Base-by-base conservation (phyloP, 92 coral and sea anemone species). In the Phenganax subtilis region DNA sequence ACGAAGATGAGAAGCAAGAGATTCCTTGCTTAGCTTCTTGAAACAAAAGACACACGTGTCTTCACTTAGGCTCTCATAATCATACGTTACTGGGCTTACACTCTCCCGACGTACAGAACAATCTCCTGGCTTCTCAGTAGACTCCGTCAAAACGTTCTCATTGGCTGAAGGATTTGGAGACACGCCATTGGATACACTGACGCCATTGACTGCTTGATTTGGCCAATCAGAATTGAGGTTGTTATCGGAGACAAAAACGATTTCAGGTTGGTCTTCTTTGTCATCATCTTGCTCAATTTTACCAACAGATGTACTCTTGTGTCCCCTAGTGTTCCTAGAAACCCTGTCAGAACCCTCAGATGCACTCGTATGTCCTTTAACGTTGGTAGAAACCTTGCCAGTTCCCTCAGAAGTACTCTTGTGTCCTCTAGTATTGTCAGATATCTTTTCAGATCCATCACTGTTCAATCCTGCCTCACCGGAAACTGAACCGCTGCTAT, bases 21-120 rank as follows among this genome's bases (percentile, higher is more conserved):
- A 51, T 15, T 79, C 61, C 51, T 79, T 79, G 16, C 30, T 65
- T 6, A 79, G 47, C 0, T 12, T 79, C 57, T 63, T 62, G 62
- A 79, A 79, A 25, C 83, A 79, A 54, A 79, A 79, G 31, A 79
- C 68, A 27, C 83, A 79, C 9, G 83, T 68, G 25, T 79, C 74
- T 14, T 79, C 74, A 37, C 83, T 79, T 5, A 79, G 0, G 12
- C 74, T 17, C 10, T 8, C 20, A 54, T 63, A 62, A 62, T 79
- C 83, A 53, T 28, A 64, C 28, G 14, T 31, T 15, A 31, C 55
- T 7, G 68, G 73, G 16, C 73, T 68, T 2, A 16, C 81, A 10
- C 44, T 16, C 12, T 10, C 54, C n/a, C 51, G 3, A 14, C 61
- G 55, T 4, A 0, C 74, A 14, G 83, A 79, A 44, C 83, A 62